phyloP scores from a whole-genome alignment of 64 coral and sea anemone species.

The Acropora yongei region DNA sequence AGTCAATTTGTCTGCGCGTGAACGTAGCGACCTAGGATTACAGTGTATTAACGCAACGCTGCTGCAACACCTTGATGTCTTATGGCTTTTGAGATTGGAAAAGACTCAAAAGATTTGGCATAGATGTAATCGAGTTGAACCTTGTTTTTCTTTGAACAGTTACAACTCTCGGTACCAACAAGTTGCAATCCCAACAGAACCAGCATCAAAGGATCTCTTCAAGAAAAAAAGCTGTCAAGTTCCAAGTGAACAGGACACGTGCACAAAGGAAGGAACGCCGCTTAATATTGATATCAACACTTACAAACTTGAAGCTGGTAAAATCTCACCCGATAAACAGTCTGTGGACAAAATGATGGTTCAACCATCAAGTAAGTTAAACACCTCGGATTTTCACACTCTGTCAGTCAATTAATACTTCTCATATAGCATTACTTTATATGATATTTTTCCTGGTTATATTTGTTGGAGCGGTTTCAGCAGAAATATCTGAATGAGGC shows the following conservation, averaged over 20 bases:
- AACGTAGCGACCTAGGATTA: too few relatives aligned
- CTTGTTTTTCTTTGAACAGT: background rate
- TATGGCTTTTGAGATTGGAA: too few relatives aligned
- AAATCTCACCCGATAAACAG: background rate
- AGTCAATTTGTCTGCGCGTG: too few relatives aligned
- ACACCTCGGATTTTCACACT: background rate
- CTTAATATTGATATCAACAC: background rate
- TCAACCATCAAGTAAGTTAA: background rate
- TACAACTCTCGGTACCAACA: slow-evolving; percentile 23
- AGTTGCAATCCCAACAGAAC: slow-evolving; percentile 11
- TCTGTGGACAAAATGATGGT: background rate
- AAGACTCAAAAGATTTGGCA: too few relatives aligned
- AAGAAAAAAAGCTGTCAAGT: background rate
- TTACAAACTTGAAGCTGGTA: background rate
- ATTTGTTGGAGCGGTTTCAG: too few relatives aligned
- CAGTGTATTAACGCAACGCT: too few relatives aligned
- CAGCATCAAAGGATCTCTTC: slow-evolving; percentile 11
- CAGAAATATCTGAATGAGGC: too few relatives aligned
- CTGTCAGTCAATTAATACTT: background rate
- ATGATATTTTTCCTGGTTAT: too few relatives aligned
- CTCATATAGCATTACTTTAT: too few relatives aligned
- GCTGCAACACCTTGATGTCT: too few relatives aligned
- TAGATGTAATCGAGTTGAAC: background rate
- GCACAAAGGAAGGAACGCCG: background rate
- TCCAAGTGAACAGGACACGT: background rate